Evolutionary conservation across 2,888 invertebrate genomes (phyloP).

Genomic region (Trissolcus japonicus): DNA sequence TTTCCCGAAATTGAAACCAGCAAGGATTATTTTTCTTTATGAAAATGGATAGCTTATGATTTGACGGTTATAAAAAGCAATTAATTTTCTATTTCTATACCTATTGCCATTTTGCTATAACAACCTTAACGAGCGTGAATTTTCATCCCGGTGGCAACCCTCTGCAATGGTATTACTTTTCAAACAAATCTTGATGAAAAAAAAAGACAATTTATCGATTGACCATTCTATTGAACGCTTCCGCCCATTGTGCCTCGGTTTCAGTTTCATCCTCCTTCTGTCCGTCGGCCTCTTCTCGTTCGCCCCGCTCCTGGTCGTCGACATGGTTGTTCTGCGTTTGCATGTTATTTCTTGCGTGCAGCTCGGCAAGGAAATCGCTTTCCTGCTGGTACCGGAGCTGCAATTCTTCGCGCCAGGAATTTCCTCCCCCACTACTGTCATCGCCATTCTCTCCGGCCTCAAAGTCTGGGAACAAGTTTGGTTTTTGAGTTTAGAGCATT

Average conservation of each 20-base stretch:
- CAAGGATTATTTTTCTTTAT: too few relatives aligned
- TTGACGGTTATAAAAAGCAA: too few relatives aligned
- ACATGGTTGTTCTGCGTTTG: constrained; percentile 67
- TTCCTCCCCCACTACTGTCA: constrained; percentile 78
- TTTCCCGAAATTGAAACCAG: too few relatives aligned
- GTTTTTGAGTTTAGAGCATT: constrained; percentile 25
- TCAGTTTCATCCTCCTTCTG: constrained; percentile 71
- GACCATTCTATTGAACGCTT: constrained; percentile 82
- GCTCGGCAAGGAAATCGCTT: constrained; percentile 79
- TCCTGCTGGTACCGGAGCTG: constrained; percentile 80
- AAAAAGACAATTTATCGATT: constrained; percentile 79
- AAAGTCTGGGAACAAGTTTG: constrained; percentile 78
- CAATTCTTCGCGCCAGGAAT: constrained; percentile 79
- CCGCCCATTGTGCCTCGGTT: constrained; percentile 79
- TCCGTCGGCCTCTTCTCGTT: constrained; percentile 78
- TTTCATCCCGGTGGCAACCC: neutral
- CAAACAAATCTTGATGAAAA: neutral
- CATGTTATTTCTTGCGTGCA: constrained; percentile 77
- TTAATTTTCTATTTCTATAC: too few relatives aligned
- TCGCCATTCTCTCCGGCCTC: constrained; percentile 83
- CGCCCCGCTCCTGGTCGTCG: constrained; percentile 68
- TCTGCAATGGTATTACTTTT: constrained; percentile 10
- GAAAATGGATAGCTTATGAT: too few relatives aligned
- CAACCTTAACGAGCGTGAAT: neutral
- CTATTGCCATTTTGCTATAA: too few relatives aligned